Percentiles rank a stretch among this genome's conserved stretches.
Conservation (phyloP, 2,113 vertebrate species). For the Megaptera novaeangliae region DNA sequence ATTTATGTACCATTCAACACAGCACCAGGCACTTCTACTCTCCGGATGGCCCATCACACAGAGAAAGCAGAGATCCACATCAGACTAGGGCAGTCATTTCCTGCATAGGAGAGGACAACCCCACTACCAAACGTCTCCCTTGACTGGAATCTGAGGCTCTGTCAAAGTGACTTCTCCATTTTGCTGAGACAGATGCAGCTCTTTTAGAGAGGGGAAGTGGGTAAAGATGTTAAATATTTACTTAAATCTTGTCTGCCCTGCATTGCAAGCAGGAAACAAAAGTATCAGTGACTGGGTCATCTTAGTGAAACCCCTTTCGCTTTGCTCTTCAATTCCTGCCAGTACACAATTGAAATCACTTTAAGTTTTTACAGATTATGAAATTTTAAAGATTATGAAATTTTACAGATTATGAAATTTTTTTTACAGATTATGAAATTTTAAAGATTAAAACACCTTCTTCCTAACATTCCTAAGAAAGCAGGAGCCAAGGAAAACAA, state of each 20-base stretch:
- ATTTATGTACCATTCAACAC: no score
- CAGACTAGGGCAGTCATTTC: background rate
- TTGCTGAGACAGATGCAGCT: background rate
- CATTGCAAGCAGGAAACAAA: background rate
- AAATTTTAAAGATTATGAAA: background rate
- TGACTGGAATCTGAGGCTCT: background rate
- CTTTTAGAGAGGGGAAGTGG: background rate
- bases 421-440: background rate
- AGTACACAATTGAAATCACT: background rate
- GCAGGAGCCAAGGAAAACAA: background rate
- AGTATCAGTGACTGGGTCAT: background rate
- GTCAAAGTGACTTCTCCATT: background rate
- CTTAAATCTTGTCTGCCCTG: background rate
- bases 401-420: background rate
- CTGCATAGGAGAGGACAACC: background rate
- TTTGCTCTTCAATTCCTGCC: background rate
- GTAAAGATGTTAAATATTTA: background rate
- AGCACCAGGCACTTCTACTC: background rate
- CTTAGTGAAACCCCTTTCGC: background rate
- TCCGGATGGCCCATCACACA: background rate
- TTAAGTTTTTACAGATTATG: background rate
- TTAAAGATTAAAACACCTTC: background rate
- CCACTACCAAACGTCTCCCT: accelerated
- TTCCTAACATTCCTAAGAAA: background rate
- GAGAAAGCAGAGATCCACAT: background rate